Evolutionary conservation across 2,888 invertebrate species (phyloP), one percentile per base, ranked within the genome.

Genomic region (Tinea pellionella): DNA sequence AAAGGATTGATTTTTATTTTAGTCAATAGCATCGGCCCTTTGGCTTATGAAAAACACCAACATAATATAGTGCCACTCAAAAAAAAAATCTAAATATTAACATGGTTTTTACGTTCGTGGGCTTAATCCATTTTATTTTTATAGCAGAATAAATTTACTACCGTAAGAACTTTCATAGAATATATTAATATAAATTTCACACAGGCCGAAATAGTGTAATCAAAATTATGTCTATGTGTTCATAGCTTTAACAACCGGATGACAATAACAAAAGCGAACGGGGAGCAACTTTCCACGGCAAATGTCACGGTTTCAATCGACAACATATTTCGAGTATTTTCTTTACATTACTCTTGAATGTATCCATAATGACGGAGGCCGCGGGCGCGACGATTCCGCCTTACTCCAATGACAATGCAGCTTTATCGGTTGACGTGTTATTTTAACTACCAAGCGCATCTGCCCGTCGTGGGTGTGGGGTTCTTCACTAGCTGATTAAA

Each of bases 301-400:
- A 75, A 78, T 78, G 79, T 77, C 80, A 78, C 69, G 76, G 77
- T 80, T 81, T 75, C 77, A 82, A 79, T 78, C 72, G 77, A 77
- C 81, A 78, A 77, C 78, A 79, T 76, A 75, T 72, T 71, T 77
- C 70, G 70, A 82, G 82, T 85, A 81, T 85, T 85, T 85, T 82
- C 78, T 81, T 84, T 78, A 77, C 72, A 81, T 82, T 80, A 81
- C 79, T 76, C 76, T 74, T 79, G 79, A 80, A 83, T 81, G 69
- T 67, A 71, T 69, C 59, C 59, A 69, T 72, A 71, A 72, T 71
- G 76, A 74, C 68, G 68, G 69, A 68, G 70, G 69, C 74, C 68
- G 69, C 73, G 74, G 19, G 42, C 42, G 24, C 59, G 43, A 32
- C 57, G n/a, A 53, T 53, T 71, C 77, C 72, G 75, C 73, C 75